These are phyloP conservation scores for Lasioglossum morio DNA, from an alignment of 2,888 invertebrate genomes.

Conservation along the genomic window DNA sequence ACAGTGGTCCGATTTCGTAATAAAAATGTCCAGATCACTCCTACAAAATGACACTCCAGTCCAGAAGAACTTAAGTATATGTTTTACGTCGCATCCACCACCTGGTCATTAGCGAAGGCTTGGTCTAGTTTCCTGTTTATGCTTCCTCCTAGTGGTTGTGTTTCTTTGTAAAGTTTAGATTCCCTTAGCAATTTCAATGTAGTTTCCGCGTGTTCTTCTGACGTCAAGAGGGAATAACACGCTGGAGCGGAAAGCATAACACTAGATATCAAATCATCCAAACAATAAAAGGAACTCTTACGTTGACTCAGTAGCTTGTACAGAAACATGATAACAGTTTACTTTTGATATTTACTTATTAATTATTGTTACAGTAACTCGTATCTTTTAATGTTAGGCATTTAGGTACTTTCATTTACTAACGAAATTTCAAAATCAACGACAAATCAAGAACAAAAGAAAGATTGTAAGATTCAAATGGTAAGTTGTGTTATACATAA, in stretches of 20 bases:
- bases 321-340: no score
- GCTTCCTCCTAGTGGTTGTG: not conserved
- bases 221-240: not conserved
- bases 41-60: not conserved
- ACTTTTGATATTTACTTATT: not conserved
- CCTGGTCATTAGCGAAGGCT: constrained; percentile 1
- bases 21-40: not conserved
- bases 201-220: not conserved
- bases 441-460: no score
- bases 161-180: not conserved
- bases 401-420: not conserved
- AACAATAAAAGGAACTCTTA: not conserved
- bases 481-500: not conserved
- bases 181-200: not conserved
- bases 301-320: no score
- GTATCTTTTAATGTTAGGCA: not conserved
- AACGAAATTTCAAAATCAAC: no score
- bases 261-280: not conserved
- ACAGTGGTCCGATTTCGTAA: not conserved
- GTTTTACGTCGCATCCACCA: not conserved
- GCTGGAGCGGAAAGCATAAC: not conserved
- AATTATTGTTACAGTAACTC: not conserved
- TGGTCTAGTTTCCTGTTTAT: not conserved
- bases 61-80: not conserved
- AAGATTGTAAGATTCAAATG: not conserved